Evolutionary conservation across 2,113 vertebrate species (phyloP).

Genomic region (Psilopogon haemacephalus): DNA sequence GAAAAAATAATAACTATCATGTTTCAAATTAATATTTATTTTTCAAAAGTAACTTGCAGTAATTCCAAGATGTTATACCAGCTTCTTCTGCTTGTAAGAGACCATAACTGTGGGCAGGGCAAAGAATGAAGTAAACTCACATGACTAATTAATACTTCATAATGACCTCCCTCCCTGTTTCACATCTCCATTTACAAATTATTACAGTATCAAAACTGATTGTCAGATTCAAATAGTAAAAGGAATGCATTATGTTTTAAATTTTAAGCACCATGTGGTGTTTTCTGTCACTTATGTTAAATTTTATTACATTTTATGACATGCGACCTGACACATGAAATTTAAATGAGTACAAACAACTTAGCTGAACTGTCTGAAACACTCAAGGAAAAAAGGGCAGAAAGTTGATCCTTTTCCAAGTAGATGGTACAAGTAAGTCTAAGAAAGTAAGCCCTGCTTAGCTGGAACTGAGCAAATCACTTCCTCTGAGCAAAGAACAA

Average conservation of each 20-base stretch:
- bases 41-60: not conserved
- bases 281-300: slow-evolving; percentile 1
- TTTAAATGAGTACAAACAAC: slow-evolving; percentile 17
- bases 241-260: slow-evolving; percentile 1
- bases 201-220: not conserved
- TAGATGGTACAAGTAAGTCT: not conserved
- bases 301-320: slow-evolving; percentile 28
- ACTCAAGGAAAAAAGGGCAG: not conserved
- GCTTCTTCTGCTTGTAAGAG: not conserved
- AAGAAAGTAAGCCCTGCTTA: not conserved
- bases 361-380: not conserved
- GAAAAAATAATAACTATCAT: not conserved
- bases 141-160: not conserved
- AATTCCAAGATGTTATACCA: not conserved
- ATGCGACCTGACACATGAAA: not conserved
- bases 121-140: not conserved
- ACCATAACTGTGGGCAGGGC: not conserved
- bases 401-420: not conserved
- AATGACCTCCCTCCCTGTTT: not conserved
- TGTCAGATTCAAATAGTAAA: not conserved
- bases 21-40: not conserved
- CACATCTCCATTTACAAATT: not conserved
- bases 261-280: slow-evolving; percentile 6
- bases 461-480: not conserved
- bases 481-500: not conserved